Base-by-base conservation (phyloP, 2,113 vertebrate species). In the Antennarius striatus region DNA sequence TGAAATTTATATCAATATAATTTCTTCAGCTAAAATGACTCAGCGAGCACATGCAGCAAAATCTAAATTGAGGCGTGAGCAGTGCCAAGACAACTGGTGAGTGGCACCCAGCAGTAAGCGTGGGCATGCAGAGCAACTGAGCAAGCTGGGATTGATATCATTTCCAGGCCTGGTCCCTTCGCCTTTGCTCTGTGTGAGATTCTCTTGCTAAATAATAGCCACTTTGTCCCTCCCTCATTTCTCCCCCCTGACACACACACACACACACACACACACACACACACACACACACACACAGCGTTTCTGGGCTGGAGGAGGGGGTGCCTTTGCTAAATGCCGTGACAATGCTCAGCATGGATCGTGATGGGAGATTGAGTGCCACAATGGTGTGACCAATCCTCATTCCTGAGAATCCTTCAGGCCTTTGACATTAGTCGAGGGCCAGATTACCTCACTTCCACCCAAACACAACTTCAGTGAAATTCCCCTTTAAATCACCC, bases 331-430 rank as follows among this genome's bases (percentile, higher is more conserved):
- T 87, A 89, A 90, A 80, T 89, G 66, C 75, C 79, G 77, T 90
- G 83, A 90, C 82, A 76, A 70, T 90, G 85, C 88, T 81, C 81
- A 85, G 86, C 87, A 80, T 83, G 84, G 55, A 72, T 75, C 64
- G 14, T 76, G 79, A 86, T 86, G 82, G 77, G 82, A 91, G 85
- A 90, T 84, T 59, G 78, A 81, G 71, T 36, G 9, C 46, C 15
- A 81, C 73, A 82, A 77, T 90, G 75, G 80, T 86, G 88, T 90
- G 85, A 90, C 88, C 67, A 90, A 90, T 91, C 77, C 29, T 67
- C 73, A 69, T 80, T 86, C 77, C 78, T 64, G 47, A 69, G 77
- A 84, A 84, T 85, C 71, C 77, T 70, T 40, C 45, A 57, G 75
- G 68, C 56, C 70, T 81, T 75, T 86, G 79, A 88, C 87, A 79